Percentiles rank a stretch among this genome's conserved stretches.
Evolutionary conservation across 2,113 vertebrate genomes (phyloP).

Genomic region (Tor tambroides): DNA sequence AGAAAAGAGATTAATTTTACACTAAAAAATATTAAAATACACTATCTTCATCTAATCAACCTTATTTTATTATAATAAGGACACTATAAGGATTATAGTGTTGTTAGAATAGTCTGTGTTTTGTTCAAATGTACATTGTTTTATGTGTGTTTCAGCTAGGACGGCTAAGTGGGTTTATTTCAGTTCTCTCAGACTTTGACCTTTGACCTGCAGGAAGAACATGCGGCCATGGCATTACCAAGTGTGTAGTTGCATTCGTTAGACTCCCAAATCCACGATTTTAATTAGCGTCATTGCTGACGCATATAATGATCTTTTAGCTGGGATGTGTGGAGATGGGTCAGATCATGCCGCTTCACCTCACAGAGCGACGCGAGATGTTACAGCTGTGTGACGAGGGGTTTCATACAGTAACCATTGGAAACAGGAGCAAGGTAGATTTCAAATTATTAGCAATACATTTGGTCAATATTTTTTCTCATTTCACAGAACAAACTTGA

Average conservation of each 20-base stretch:
- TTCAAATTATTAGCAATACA: conserved; percentile 6
- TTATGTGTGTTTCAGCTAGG: not conserved
- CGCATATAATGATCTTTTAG: not conserved
- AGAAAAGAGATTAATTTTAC: no score
- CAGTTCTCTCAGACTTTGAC: not conserved
- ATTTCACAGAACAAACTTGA: conserved; percentile 17
- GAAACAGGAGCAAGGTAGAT: conserved; percentile 22
- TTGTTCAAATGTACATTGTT: not conserved
- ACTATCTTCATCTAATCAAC: no score
- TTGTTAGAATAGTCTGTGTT: not conserved
- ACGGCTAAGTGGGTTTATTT: not conserved
- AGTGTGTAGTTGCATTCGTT: not conserved
- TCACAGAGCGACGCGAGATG: not conserved
- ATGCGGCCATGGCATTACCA: not conserved
- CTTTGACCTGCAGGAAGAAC: not conserved
- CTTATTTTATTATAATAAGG: no score
- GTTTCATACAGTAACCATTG: not conserved
- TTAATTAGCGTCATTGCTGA: not conserved
- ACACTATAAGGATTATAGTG: no score
- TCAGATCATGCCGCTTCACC: not conserved
- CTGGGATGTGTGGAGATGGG: not conserved
- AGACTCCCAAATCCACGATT: not conserved
- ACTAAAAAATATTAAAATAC: no score
- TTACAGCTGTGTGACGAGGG: not conserved
- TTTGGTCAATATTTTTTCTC: conserved; percentile 16